Conservation (phyloP, 2,797 vertebrate genomes). For the Atherinosoma microstoma region DNA sequence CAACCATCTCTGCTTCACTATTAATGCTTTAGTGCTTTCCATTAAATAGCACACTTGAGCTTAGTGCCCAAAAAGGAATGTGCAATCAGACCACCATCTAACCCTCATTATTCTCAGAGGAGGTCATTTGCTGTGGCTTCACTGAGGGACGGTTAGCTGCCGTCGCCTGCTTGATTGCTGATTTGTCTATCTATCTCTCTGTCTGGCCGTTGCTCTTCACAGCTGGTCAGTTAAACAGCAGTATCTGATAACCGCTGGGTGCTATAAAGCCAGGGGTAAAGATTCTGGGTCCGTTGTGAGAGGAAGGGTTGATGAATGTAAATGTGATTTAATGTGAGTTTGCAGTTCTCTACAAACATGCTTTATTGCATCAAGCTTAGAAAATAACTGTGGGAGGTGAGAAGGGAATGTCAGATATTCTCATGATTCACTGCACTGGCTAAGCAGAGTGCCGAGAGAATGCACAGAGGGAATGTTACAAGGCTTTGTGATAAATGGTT, state of each 20-base stretch:
- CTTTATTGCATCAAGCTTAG: conserved; percentile 15
- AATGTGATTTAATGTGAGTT: conserved; percentile 12
- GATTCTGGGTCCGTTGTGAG: neutral
- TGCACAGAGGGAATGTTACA: conserved; percentile 2
- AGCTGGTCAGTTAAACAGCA: conserved; percentile 18
- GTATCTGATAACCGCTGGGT: conserved; percentile 6
- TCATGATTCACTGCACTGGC: conserved; percentile 35
- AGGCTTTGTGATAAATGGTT: conserved; percentile 38
- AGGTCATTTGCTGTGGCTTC: conserved; percentile 30
- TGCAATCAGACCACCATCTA: conserved; percentile 39
- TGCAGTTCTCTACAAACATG: neutral
- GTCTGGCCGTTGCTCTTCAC: conserved; percentile 20
- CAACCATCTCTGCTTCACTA: conserved; percentile 11
- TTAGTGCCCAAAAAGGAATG: conserved; percentile 26
- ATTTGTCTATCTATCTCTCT: conserved; percentile 9
- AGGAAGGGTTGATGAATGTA: conserved; percentile 1
- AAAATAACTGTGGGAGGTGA: conserved; percentile 6
- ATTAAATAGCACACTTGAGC: conserved; percentile 5
- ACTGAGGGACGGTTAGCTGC: conserved; percentile 24
- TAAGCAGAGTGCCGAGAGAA: conserved; percentile 7
- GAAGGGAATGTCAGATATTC: conserved; percentile 9
- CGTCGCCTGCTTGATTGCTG: conserved; percentile 5
- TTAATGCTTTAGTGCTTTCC: conserved; percentile 1
- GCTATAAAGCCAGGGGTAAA: conserved; percentile 6
- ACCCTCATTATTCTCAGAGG: conserved; percentile 28